Conservation (phyloP, 1,140 invertebrate genomes). For the Hypothenemus hampei region DNA sequence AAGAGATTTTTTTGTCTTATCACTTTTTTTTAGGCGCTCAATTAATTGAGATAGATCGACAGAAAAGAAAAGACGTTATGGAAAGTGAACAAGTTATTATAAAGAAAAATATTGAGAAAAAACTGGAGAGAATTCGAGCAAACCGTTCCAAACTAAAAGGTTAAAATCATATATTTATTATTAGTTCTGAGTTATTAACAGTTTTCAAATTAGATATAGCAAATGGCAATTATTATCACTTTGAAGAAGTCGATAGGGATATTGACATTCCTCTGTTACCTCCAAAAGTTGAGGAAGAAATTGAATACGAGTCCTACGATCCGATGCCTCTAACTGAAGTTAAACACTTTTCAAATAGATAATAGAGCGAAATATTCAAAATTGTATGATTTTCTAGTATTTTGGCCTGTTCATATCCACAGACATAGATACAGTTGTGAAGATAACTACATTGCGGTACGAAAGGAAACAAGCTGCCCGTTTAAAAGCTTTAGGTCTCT, state of each 20-base stretch:
- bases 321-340: slow-evolving; percentile 8
- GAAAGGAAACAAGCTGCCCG: not conserved
- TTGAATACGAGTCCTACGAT: slow-evolving; percentile 9
- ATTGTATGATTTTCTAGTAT: not conserved
- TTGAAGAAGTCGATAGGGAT: not conserved
- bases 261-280: slow-evolving; percentile 13
- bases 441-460: not conserved
- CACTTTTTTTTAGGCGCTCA: slow-evolving; percentile 7
- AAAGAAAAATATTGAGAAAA: slow-evolving; percentile 7
- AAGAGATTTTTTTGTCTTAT: not conserved
- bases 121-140: slow-evolving; percentile 6
- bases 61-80: not conserved
- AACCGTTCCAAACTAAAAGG: not conserved
- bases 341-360: not conserved
- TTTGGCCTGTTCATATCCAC: not conserved
- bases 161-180: not conserved
- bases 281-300: not conserved
- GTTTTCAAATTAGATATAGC: not conserved
- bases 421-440: not conserved
- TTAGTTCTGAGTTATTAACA: not conserved
- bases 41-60: slow-evolving; percentile 3
- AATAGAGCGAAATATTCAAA: not conserved
- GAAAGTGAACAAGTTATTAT: not conserved
- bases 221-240: not conserved
- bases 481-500: no score